phyloP scores from a whole-genome alignment of 2,113 vertebrate species.

The Lipophrys pholis region DNA sequence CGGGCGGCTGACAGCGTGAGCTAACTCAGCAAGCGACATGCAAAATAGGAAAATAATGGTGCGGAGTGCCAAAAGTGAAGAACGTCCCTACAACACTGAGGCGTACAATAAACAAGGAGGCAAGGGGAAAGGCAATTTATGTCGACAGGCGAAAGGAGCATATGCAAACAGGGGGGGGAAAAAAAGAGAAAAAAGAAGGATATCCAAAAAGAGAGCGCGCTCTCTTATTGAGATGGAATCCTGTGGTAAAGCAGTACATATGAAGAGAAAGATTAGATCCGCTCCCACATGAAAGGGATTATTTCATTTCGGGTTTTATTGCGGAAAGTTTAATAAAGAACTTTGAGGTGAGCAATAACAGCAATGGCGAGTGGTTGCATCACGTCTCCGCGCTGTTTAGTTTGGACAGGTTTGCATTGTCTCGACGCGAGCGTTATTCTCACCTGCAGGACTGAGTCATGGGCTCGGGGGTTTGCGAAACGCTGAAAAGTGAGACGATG shows the following conservation, averaged over 20 bases:
- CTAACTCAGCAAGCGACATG: slow-evolving; percentile 64
- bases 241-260: slow-evolving; percentile 23
- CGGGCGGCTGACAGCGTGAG: slow-evolving; percentile 57
- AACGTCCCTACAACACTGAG: not conserved
- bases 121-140: slow-evolving; percentile 22
- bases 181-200: slow-evolving; percentile 16
- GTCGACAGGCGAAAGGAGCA: slow-evolving; percentile 6
- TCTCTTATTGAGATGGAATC: slow-evolving; percentile 18
- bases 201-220: slow-evolving; percentile 2
- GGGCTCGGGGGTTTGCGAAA: slow-evolving; percentile 15
- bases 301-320: slow-evolving; percentile 34
- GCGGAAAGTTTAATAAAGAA: slow-evolving; percentile 40
- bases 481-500: slow-evolving; percentile 23
- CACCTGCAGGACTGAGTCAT: slow-evolving; percentile 35
- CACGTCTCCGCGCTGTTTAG: slow-evolving; percentile 13
- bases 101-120: slow-evolving; percentile 11
- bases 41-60: slow-evolving; percentile 59
- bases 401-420: slow-evolving; percentile 28
- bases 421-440: slow-evolving; percentile 35
- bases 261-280: slow-evolving; percentile 27
- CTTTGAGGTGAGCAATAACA: slow-evolving; percentile 41
- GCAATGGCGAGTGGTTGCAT: slow-evolving; percentile 44
- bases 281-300: slow-evolving; percentile 26
- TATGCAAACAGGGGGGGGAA: slow-evolving; percentile 6
- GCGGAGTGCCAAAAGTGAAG: slow-evolving; percentile 27